Percentiles rank a stretch among this genome's conserved stretches.
Evolutionary conservation across 2,888 invertebrate genomes (phyloP).

Genomic region (Electrophaes corylata): DNA sequence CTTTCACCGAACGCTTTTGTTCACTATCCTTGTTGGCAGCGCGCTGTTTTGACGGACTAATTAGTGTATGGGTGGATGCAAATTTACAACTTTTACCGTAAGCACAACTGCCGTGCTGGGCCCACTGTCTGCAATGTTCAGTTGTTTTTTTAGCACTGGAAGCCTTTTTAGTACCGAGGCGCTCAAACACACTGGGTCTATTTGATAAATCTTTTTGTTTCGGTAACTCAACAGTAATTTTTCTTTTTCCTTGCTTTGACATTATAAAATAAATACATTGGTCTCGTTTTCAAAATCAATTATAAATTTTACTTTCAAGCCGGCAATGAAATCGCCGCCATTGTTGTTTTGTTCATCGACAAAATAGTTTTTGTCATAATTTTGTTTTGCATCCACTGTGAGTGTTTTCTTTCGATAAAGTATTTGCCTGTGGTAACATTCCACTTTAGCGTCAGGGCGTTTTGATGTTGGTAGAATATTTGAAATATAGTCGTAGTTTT

Average conservation of each 20-base stretch:
- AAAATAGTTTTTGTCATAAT: not conserved
- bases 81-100: conserved; percentile 92
- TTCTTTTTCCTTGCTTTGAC: conserved; percentile 89
- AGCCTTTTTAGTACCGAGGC: conserved; percentile 89
- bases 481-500: too few species aligned
- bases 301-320: conserved; percentile 50
- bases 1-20: conserved; percentile 80
- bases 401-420: too few species aligned
- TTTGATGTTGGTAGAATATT: too few species aligned
- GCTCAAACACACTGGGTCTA: conserved; percentile 92
- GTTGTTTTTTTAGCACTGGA: conserved; percentile 83
- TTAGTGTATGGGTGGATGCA: conserved; percentile 89
- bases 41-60: conserved; percentile 90
- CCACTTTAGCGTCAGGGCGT: too few species aligned
- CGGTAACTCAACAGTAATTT: conserved; percentile 90
- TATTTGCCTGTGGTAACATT: too few species aligned
- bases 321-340: conserved; percentile 53
- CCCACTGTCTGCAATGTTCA: conserved; percentile 91
- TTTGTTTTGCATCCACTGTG: too few species aligned
- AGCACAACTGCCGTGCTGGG: conserved; percentile 90
- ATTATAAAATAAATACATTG: conserved; percentile 80
- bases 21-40: conserved; percentile 87
- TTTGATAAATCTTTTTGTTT: conserved; percentile 87
- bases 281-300: conserved; percentile 63
- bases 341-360: conserved; percentile 44